A percentile compares a stretch with the other conserved stretches of the same genome.
These are phyloP conservation scores for Chloebia gouldiae DNA, from an alignment of 2,113 vertebrate species.

Conservation along the genomic window DNA sequence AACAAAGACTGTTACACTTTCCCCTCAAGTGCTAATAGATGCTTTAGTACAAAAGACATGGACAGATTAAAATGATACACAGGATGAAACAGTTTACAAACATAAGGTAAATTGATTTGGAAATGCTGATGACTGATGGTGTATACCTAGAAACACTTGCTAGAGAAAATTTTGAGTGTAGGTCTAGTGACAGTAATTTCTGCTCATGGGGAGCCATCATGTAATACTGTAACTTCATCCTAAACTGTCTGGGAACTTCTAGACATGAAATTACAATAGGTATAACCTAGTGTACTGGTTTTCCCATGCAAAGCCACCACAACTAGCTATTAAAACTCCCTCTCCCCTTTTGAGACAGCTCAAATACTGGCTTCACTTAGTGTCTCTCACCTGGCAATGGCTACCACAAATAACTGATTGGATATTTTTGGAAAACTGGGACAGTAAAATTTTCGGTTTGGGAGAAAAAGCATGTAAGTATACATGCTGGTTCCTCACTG, in stretches of 20 bases:
- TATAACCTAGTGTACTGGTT: not conserved
- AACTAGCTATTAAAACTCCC: not conserved
- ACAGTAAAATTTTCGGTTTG: not conserved
- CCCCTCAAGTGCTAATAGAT: not conserved
- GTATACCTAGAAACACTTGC: not conserved
- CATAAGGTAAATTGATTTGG: not conserved
- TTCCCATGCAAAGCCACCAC: not conserved
- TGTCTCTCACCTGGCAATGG: not conserved
- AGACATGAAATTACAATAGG: not conserved
- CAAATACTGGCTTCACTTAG: not conserved
- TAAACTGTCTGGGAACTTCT: not conserved
- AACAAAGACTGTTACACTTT: not conserved
- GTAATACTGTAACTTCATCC: not conserved
- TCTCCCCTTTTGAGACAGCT: not conserved
- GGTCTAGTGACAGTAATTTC: not conserved
- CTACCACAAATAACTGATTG: not conserved
- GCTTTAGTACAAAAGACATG: not conserved
- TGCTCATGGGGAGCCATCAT: not conserved
- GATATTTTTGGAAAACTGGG: not conserved
- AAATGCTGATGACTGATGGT: not conserved
- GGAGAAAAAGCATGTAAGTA: rapidly evolving
- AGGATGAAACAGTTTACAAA: not conserved
- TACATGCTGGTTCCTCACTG: not conserved
- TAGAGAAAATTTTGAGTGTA: not conserved
- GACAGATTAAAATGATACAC: not conserved